A percentile compares a stretch with the other conserved stretches of the same genome.
Conservation (phyloP, 1,140 invertebrate species). For the Dysdera silvatica region DNA sequence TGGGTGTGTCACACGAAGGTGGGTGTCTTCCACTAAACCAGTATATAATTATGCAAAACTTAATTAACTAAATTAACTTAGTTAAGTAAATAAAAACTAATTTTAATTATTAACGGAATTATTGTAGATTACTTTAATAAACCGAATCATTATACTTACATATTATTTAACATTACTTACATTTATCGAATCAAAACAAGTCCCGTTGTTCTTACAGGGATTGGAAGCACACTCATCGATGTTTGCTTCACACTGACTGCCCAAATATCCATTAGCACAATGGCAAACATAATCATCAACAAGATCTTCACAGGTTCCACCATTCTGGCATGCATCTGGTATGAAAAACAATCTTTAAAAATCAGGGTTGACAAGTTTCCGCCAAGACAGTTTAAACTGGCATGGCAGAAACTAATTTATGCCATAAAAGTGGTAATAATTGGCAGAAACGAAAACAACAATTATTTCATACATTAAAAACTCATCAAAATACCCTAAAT, state of each 20-base stretch:
- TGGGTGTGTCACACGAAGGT: no score
- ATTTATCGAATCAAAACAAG: slow-evolving; percentile 76
- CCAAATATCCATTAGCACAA: slow-evolving; percentile 75
- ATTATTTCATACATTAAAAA: no score
- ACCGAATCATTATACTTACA: slow-evolving; percentile 82
- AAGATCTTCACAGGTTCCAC: slow-evolving; percentile 79
- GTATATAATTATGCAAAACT: no score
- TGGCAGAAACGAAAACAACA: neutral
- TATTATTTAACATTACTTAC: slow-evolving; percentile 70
- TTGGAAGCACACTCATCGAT: slow-evolving; percentile 76
- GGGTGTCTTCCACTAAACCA: no score
- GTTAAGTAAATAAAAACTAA: no score
- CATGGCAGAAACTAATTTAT: no score
- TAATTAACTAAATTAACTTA: no score
- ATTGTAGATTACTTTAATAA: slow-evolving; percentile 65
- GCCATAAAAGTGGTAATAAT: no score
- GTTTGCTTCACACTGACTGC: slow-evolving; percentile 79
- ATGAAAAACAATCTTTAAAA: slow-evolving; percentile 77
- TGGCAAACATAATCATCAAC: slow-evolving; percentile 78
- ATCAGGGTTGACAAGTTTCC: no score
- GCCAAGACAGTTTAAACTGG: no score
- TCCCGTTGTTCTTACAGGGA: slow-evolving; percentile 80
- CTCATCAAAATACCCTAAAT: no score
- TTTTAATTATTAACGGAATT: no score
- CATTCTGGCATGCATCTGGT: slow-evolving; percentile 75